Base-by-base conservation (phyloP, 2,113 vertebrate species). In the Hipposideros armiger region DNA sequence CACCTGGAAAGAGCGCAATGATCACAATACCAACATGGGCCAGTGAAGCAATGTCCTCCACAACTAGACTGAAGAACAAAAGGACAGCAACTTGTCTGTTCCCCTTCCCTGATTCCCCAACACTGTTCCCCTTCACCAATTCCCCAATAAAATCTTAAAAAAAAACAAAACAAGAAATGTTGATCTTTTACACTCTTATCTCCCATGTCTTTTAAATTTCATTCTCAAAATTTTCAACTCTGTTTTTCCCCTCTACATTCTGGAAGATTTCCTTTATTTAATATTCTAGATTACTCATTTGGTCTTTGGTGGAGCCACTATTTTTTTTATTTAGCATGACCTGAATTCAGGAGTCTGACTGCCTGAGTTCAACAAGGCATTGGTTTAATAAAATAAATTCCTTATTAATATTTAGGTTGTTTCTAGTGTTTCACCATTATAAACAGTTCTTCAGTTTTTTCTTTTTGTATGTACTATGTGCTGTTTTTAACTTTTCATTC, bases 321-420 rank as follows among this genome's bases (percentile, higher is more conserved):
- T 86, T 90, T 22, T 22, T 80, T 89, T 67, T 73, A 74, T 66
- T 94, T 7, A 54, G 36, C 3, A 54, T 15, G 13, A 74, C 32
- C 19, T 82, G 58, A 73, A 67, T 40, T 87, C 30, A 67, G 42
- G 47, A 60, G 16, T 76, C 74, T 86, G 73, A 84, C 36, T 70
- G 20, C 50, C 72, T 11, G 42, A 69, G 42, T 77, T 86, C 22
- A 52, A n/a, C 9, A 80, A n/a, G 81, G 3, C 20, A 42, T 90
- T 78, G 45, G 36, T 82, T 73, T 88, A 94, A 87, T 82, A 66
- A 56, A 45, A 58, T 70, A 84, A 73, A 73, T 56, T 73, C 11
- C 36, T 1, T 88, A 8, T 73, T 74, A 47, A 74, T 83, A 83
- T 56, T 88, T 94, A 54, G 22, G 19, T 73, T 82, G 56, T 87